Evolutionary conservation across 2,797 vertebrate species (phyloP), one percentile per base, ranked within the genome.

Genomic region (Coregonus ussuriensis): DNA sequence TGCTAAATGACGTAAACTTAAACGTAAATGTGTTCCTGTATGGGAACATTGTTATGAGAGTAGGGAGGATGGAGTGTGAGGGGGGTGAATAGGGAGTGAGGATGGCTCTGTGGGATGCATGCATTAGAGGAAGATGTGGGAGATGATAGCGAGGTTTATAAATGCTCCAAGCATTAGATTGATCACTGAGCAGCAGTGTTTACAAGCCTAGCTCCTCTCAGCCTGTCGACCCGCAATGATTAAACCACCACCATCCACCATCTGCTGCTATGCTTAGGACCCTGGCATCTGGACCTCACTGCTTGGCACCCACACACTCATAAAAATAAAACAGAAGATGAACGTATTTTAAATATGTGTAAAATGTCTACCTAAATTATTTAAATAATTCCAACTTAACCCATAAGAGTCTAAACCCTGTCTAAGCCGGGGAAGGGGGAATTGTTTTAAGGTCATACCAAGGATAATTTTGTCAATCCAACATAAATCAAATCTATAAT

Each of bases 231-330:
- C 79, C 65, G 47, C 75, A 80, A 86, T 88, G 84, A 89, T 88
- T 89, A 88, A 88, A 82, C 9, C 75, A 84, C 86, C 84, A 88
- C 82, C 81, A 80, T 21, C 4, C 56, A 41, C 86, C 87, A 90
- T 87, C 85, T 90, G 89, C 81, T 51, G 15, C 74, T 80, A 78
- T 74, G 68, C 84, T 85, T 82, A n/a, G 65, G 67, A 67, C 35
- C 62, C 78, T 81, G 82, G 83, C 81, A 82, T 75, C 15, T 56
- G 84, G 81, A 87, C 9, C 82, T 51, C 16, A 35, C 56, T 29
- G 63, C 66, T 70, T 21, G 35, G 72, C 77, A 68, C 6, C 35
- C 47, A 6, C n/a, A 72, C 11, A 9, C 41, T 47, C 9, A 47
- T 47, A 13, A 47, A 47, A 9, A 47, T 13, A 47, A 47, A 47